Base-by-base conservation (phyloP, 2,888 invertebrate genomes). In the Drosophila monieri region DNA sequence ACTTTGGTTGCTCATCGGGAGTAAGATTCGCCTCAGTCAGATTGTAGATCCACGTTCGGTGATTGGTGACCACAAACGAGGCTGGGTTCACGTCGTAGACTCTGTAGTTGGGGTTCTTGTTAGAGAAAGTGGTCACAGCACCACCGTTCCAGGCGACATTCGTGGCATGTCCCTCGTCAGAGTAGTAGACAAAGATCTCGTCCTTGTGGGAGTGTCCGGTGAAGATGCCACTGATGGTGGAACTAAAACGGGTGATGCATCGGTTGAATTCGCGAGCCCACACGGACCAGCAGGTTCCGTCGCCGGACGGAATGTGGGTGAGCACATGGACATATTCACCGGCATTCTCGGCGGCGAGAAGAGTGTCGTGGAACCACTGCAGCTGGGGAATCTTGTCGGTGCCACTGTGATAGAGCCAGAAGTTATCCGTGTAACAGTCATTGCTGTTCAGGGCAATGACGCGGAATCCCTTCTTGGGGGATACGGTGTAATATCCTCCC, bases 141-240 rank as follows among this genome's bases (percentile, higher is more conserved):
- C 97, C 97, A 0, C 95, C 96, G 62, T 97, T 95, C 93, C 95
- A 97, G 2, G 95, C 95, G 2, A 97, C 92, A 68, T 93, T 94
- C 2, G 94, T 93, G 0, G 97, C 87, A 51, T 88, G 65, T 2
- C 81, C 87, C 14, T 80, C 93, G 0, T 71, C 64, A 0, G 90
- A 83, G 89, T 95, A 96, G 89, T 94, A 95, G 51, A 97, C 91
- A 76, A 94, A 93, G 75, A 95, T 93, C 87, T 95, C 94, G 80
- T 97, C 96, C 1, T 93, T 93, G 87, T 97, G 97, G 0, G 95
- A 94, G 89, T 97, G 97, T 0, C 97, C 97, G 86, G 95, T 96
- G 90, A 97, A 97, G 89, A 97, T 95, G 0, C 94, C 96, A 0
- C 93, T 93, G 46, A 97, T 95, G 4, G 94, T 96, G 47, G 93